Conservation (phyloP, 2,888 invertebrate species). For the Pyrochroa serraticornis region DNA sequence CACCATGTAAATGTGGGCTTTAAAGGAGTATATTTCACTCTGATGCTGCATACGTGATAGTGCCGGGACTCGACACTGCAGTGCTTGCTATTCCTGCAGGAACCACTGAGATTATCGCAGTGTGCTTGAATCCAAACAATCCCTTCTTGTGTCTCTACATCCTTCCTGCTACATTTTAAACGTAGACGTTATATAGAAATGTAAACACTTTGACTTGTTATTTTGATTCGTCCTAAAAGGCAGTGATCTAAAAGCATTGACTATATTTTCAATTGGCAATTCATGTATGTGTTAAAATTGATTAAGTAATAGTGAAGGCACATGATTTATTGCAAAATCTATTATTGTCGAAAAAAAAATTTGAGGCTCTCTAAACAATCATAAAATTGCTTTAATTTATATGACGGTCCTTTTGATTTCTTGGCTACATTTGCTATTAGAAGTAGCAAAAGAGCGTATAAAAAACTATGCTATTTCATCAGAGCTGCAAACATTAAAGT, state of each 20-base stretch:
- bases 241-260: too few relatives aligned
- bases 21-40: constrained; percentile 20
- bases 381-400: too few relatives aligned
- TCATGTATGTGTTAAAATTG: too few relatives aligned
- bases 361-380: too few relatives aligned
- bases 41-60: constrained; percentile 25
- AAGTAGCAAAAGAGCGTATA: not conserved
- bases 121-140: constrained; percentile 7
- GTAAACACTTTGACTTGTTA: not conserved
- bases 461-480: not conserved
- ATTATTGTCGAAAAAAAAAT: too few relatives aligned
- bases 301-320: too few relatives aligned
- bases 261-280: too few relatives aligned
- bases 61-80: constrained; percentile 17
- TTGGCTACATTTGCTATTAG: too few relatives aligned
- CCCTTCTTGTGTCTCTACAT: constrained; percentile 4
- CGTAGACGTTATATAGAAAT: constrained; percentile 3
- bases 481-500: not conserved
- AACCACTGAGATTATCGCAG: constrained; percentile 19
- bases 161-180: constrained; percentile 1
- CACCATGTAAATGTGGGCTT: constrained; percentile 20
- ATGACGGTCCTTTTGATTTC: too few relatives aligned
- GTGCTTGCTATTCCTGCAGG: constrained; percentile 19
- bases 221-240: too few relatives aligned
- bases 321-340: too few relatives aligned